Evolutionary conservation across 2,888 invertebrate species (phyloP).

Genomic region (Megalurothrips usitatus): DNA sequence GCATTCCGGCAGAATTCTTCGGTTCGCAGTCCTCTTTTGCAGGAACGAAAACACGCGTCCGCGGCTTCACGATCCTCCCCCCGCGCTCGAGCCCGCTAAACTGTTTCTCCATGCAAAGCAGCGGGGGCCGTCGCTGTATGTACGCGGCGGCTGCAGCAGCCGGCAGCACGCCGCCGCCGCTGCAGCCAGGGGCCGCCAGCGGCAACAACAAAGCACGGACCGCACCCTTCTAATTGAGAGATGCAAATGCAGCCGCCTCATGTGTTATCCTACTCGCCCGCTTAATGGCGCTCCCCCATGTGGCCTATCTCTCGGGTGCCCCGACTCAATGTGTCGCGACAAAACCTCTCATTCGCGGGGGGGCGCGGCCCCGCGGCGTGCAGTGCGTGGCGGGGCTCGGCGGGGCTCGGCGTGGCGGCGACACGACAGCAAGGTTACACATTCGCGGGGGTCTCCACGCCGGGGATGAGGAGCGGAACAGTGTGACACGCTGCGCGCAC

Average conservation of each 20-base stretch:
- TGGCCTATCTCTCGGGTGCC: neutral
- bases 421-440: no score
- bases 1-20: no score
- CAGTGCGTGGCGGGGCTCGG: no score
- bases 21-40: no score
- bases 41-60: no score
- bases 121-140: no score
- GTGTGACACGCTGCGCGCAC: no score
- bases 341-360: neutral
- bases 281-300: conserved; percentile 1
- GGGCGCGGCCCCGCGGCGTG: no score
- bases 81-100: neutral
- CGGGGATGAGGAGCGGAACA: no score
- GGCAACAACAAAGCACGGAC: neutral
- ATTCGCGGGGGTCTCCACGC: no score
- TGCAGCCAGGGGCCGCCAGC: neutral
- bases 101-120: no score
- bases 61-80: neutral
- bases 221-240: neutral
- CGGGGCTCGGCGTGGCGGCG: no score
- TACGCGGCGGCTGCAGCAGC: neutral
- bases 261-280: conserved; percentile 1
- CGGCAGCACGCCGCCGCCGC: neutral
- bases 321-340: neutral
- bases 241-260: neutral